Percentiles rank a stretch among this genome's conserved stretches.
phyloP scores from a whole-genome alignment of 2,113 vertebrate species.

The Peromyscus leucopus region DNA sequence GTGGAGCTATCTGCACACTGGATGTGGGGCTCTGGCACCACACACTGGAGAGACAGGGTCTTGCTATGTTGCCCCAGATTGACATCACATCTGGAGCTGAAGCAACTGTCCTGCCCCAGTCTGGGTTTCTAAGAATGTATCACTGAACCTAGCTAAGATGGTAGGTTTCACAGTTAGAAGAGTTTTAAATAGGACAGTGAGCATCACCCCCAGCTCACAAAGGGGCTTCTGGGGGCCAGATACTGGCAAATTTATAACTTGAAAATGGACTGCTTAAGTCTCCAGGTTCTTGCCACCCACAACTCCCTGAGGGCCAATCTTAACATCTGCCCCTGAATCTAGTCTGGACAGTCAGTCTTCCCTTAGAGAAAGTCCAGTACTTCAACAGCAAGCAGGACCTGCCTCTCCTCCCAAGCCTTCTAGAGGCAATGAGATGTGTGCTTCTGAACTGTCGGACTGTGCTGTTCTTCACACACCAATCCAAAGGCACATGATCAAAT shows the following conservation, averaged over 20 bases:
- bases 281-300: neutral
- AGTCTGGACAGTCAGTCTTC: neutral
- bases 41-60: neutral
- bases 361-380: neutral
- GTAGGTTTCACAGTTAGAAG: neutral
- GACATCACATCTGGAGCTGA: neutral
- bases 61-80: neutral
- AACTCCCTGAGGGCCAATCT: neutral
- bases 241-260: neutral
- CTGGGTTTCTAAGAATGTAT: neutral
- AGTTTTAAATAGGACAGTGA: neutral
- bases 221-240: neutral
- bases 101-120: neutral
- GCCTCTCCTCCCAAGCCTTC: neutral
- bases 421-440: neutral
- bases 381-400: neutral
- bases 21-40: neutral
- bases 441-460: neutral
- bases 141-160: neutral
- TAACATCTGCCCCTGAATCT: neutral
- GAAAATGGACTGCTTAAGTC: neutral
- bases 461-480: neutral
- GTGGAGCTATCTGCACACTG: neutral
- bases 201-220: neutral
- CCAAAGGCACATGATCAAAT: constrained; percentile 36